Percentiles rank a stretch among this genome's conserved stretches.
phyloP scores from a whole-genome alignment of 2,113 vertebrate species.

The Ictalurus furcatus region DNA sequence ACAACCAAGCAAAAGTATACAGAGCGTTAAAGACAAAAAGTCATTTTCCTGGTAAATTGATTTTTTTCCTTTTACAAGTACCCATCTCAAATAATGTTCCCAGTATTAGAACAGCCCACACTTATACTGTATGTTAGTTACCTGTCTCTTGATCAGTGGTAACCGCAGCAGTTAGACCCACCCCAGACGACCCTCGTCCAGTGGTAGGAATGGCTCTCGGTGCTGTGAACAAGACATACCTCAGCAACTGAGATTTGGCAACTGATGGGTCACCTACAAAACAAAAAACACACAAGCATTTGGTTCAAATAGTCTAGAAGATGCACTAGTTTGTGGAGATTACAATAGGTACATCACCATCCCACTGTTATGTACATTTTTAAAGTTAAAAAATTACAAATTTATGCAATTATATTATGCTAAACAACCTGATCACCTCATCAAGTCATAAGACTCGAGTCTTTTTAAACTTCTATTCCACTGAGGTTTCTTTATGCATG shows the following conservation, averaged over 20 bases:
- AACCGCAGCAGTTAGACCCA: conserved; percentile 69
- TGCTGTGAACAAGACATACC: conserved; percentile 68
- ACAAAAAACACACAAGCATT: not conserved
- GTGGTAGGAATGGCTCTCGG: conserved; percentile 65
- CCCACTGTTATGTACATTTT: not conserved
- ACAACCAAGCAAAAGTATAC: not conserved
- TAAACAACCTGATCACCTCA: not conserved
- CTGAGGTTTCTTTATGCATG: not conserved
- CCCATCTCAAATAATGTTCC: not conserved
- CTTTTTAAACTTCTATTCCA: not conserved
- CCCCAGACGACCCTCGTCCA: conserved; percentile 69
- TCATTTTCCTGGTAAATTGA: not conserved
- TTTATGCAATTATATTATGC: not conserved
- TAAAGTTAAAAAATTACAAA: not conserved
- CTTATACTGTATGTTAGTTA: conserved; percentile 37
- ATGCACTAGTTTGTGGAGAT: not conserved
- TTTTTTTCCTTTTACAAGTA: not conserved
- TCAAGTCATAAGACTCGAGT: not conserved
- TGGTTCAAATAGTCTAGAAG: not conserved
- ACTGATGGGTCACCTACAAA: conserved; percentile 61
- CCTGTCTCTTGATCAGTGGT: conserved; percentile 71
- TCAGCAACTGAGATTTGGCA: conserved; percentile 66
- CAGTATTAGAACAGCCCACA: not conserved
- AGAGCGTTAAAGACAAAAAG: not conserved
- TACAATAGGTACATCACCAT: not conserved